Evolutionary conservation across 2,888 invertebrate species (phyloP), one percentile per base, ranked within the genome.

Genomic region (Luffia ferchaultella): DNA sequence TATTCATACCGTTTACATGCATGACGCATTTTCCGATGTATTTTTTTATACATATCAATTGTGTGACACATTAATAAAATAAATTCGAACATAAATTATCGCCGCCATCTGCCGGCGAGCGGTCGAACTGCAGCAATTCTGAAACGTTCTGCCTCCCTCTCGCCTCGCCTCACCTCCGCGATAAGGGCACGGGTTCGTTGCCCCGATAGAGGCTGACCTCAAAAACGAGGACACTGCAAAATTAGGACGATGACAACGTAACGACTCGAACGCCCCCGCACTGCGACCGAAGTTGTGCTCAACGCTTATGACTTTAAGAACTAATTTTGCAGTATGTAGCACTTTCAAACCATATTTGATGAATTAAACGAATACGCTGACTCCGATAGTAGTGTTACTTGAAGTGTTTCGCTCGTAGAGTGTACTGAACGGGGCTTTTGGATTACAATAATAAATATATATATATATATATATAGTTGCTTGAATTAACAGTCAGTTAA

Each of bases 211-310:
- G 75, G 86, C 85, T 88, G 88, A 88, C 88, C 88, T 88, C 87
- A 88, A 87, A 87, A 87, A 88, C 88, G 88, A 88, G 88, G 88
- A 87, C 88, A 87, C 86, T 86, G 85, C 86, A 86, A 86, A 85
- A 84, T 84, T 85, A 78, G 80, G 79, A 77, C 83, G 80, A 74
- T 79, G 82, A 77, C 80, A 80, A 78, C 83, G 72, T 75, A 82
- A 82, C 70, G 83, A 73, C 77, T 73, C 60, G 65, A 80, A 64
- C 71, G 79, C 76, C 79, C 56, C 58, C 58, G 56, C 52, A 53
- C 57, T 53, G 57, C 69, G 68, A 58, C 57, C 68, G 57, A 76
- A 58, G 70, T 63, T 72, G 65, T 63, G 70, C 77, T 67, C 59
- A 65, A 69, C 53, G 2, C 0, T 42, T 40, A 52, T 51, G 16